Base-by-base conservation (phyloP, 2,113 vertebrate species). In the Mastomys natalensis region DNA sequence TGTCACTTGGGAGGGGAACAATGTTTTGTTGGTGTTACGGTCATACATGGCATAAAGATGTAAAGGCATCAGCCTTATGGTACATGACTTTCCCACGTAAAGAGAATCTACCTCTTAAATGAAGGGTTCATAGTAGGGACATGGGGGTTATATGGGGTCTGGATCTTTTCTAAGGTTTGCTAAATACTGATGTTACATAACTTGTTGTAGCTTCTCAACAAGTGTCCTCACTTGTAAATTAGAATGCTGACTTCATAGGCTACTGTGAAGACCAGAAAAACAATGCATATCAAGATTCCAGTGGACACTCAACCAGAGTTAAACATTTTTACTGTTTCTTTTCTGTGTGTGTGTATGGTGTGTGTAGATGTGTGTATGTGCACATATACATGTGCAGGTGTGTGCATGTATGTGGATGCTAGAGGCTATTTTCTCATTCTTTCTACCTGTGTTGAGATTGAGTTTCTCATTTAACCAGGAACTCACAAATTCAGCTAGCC, bases 11-110 rank as follows among this genome's bases (percentile, higher is more conserved):
- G 2, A 93, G 89, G 0, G 0, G 91, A 51, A 31, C 4, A 89
- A 62, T 37, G 64, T 66, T 95, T 90, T 86, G 76, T 66, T n/a
- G 45, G 72, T 88, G 31, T n/a, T 85, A 88, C 87, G 40, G 62
- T 60, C 40, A 5, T 0, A 24, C 87, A 89, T 31, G 87, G 29
- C 34, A 68, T 68, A 68, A 55, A 64, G 81, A 66, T n/a, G 51
- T 85, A 87, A 94, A 92, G 43, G 51, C 11, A 60, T 8, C 11
- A 76, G 21, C 15, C 81, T 31, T 72, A 29, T 2, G 11, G 16
- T 40, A 73, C 64, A 8, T 24, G 10, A 3, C 45, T 13, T 31
- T 72, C 11, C n/a, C 0, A n/a, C 86, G 0, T 9, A 43, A 78
- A 70, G 26, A 87, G 40, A 87, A 82, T 60, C 5, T 29, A 55